Conservation (phyloP, 1,140 invertebrate genomes). For the Gyrodactylus salaris region DNA sequence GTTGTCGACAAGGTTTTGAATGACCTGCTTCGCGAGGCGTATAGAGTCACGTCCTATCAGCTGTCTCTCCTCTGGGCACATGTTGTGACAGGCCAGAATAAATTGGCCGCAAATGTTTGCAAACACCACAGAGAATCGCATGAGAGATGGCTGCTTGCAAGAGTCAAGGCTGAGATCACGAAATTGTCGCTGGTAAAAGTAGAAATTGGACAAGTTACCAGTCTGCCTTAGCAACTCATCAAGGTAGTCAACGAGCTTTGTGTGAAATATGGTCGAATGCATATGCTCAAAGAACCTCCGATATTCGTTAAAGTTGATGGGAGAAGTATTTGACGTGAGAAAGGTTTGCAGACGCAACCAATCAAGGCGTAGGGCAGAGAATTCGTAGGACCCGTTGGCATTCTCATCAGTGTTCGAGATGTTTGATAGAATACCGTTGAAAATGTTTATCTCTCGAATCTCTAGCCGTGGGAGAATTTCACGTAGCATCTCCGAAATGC, state of each 20-base stretch:
- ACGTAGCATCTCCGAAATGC: not conserved
- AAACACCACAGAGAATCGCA: conserved; percentile 80
- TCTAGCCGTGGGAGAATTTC: not conserved
- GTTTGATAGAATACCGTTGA: not conserved
- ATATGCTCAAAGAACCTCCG: conserved; percentile 49
- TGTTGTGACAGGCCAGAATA: conserved; percentile 74
- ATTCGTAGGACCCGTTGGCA: conserved; percentile 74
- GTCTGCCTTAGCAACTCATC: conserved; percentile 82
- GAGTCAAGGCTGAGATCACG: conserved; percentile 95
- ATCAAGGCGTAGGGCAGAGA: conserved; percentile 60
- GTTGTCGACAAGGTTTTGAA: conserved; percentile 41
- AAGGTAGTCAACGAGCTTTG: conserved; percentile 88
- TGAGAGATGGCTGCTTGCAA: conserved; percentile 80
- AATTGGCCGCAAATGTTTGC: conserved; percentile 88
- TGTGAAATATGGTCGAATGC: conserved; percentile 79
- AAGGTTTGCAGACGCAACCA: conserved; percentile 81
- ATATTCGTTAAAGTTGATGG: conserved; percentile 46
- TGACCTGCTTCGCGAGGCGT: conserved; percentile 42
- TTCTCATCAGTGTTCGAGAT: conserved; percentile 57
- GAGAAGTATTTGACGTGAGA: conserved; percentile 46
- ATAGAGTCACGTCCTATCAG: conserved; percentile 41
- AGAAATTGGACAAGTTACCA: conserved; percentile 54
- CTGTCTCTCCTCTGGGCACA: conserved; percentile 75
- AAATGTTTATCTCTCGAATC: not conserved
- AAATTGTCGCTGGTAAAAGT: conserved; percentile 79